Evolutionary conservation across 2,888 invertebrate species (phyloP), one percentile per base, ranked within the genome.

Genomic region (Spisula solida): DNA sequence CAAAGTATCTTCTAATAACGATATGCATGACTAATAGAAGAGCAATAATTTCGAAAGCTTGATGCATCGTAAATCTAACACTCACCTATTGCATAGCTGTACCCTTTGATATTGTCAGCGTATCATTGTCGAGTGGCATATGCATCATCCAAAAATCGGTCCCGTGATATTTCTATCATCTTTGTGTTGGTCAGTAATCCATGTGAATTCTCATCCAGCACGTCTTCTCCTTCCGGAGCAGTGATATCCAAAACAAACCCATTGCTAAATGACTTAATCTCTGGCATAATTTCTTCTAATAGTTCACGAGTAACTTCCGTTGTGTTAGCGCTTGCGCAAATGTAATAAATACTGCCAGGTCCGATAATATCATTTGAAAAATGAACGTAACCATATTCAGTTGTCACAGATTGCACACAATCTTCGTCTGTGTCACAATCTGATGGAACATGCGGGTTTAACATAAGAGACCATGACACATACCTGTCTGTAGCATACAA

Each of bases 231-330:
- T 16, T 8, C n/a, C 0, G 82, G 82, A 25, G 41, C 34, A 10
- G 8, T 60, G 20, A 14, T 66, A n/a, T 82, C 82, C 31, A 82
- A 25, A 0, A 66, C 82, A 66, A 82, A 82, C 12, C 82, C 82
- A 66, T 82, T 82, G 41, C 82, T 82, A 29, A 66, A 82, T 10
- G 41, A 18, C 8, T 60, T 10, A 10, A 82, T 82, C 12, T 41
- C 34, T 20, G 82, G 41, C 18, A 82, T 18, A 18, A 2, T 34
- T 29, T 82, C 82, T 10, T n/a, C 31, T 20, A 82, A 82, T 4
- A 66, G 12, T 16, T 75, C 75, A 5, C 75, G 31, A 16, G 1
- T 34, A 2, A 75, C 34, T 34, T 12, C 66, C 8, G 41, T 47
- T 16, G 4, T 31, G 10, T 82, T 41, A 4, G 82, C 18, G 0